Evolutionary conservation across 2,113 vertebrate genomes (phyloP), one percentile per base, ranked within the genome.

Genomic region (Ploceus nigricollis): DNA sequence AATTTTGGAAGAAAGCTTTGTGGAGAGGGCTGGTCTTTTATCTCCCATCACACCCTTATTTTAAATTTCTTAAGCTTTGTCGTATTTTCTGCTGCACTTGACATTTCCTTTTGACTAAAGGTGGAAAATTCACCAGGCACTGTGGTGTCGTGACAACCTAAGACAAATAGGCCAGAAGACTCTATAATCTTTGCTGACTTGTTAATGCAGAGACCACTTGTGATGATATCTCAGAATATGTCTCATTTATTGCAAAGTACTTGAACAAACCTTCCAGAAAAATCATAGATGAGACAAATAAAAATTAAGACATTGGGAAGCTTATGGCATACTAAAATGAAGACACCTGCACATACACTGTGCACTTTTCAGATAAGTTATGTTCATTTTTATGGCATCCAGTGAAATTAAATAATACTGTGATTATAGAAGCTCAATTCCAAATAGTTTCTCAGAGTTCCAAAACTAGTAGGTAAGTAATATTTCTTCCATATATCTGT

Each of bases 301-400:
- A 66, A 56, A 87, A 80, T 53, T 28, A 68, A 70, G 44, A 9
- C 13, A 35, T 30, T 54, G 25, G 15, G 17, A 69, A 80, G 13
- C 22, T 51, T 60, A 37, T 31, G 31, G 9, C 30, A 8, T 37
- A 13, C 17, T 71, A 11, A 64, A 6, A 7, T 89, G 25, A 66
- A 65, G 13, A 27, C 47, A 27, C 24, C 23, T 87, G 50, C 18
- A 33, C 7, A 5, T 54, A 35, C 7, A 15, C 10, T 51, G 6
- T n/a, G 6, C 12, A 10, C 33, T 85, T 92, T 63, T 82, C 35
- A 68, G 24, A 64, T 11, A 58, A 57, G 24, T 56, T 66, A 11
- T 0, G 0, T 44, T 61, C 3, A 13, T 82, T 81, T 89, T 63
- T 48, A 28, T 6, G 3, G 8, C 42, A 76, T n/a, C 13, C 15